Evolutionary conservation across 1,140 invertebrate genomes (phyloP), one percentile per base, ranked within the genome.

Genomic region (Aphelenchoides avenae): DNA sequence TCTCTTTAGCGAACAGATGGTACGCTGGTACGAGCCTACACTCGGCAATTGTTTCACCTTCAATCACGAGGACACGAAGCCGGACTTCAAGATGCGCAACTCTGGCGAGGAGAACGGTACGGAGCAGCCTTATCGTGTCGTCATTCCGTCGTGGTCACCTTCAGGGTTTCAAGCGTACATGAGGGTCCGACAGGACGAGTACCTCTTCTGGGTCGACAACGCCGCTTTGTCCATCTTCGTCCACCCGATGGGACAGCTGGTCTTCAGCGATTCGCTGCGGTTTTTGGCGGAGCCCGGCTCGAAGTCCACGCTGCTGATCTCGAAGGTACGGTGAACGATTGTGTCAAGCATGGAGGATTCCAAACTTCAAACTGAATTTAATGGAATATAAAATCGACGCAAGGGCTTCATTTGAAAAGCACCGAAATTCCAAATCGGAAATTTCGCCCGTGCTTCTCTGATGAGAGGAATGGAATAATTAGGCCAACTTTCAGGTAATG

Each of bases 31-130:
- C 34, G 60, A 61, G 26, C 48, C 33, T 13, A 52, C 30, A 1
- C 27, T 61, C n/a, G 58, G 58, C 7, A 61, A 64, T 18, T 61
- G 58, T 29, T 61, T 64, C 34, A 61, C 58, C n/a, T 61, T 62
- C 50, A 58, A 58, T 33, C 53, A 47, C 20, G 20, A 7, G 1
- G 48, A 47, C 29, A 5, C 11, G 5, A 13, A 52, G 20, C 33
- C 5, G 4, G 22, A 29, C 5, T 57, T 49, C 13, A 6, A 31
- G 13, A 5, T 46, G 5, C 5, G 36, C 15, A 7, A 1, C 0
- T 37, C 57, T 31, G 57, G 57, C 0, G 29, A 57, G 37, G 33
- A 62, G 13, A 30, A 30, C 22, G 57, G 57, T 51, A 51, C 22
- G 18, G 18, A 6, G 26, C 11, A 3, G 26, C 4, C n/a, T 44